phyloP scores from a whole-genome alignment of 2,797 vertebrate species.

The Lycodopsis pacificus region DNA sequence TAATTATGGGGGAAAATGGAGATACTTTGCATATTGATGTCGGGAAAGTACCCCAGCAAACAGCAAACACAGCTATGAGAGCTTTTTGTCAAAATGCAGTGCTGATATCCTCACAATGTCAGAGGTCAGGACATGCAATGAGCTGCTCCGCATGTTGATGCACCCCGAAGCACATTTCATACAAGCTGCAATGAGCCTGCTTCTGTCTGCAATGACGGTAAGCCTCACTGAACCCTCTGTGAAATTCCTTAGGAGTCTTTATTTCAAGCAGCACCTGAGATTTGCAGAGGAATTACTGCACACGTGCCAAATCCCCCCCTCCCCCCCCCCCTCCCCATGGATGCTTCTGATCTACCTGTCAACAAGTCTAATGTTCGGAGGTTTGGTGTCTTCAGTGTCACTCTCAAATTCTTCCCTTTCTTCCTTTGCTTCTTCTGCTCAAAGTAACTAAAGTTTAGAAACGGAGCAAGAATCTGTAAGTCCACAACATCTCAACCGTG shows the following conservation, averaged over 20 bases:
- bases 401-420: not conserved
- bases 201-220: conserved; percentile 3
- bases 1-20: conserved; percentile 30
- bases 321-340: not conserved
- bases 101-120: conserved; percentile 1
- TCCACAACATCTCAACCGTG: not conserved
- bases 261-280: conserved; percentile 7
- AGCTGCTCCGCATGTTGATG: not conserved
- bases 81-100: not conserved
- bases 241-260: conserved; percentile 1
- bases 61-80: conserved; percentile 5
- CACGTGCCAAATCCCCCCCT: not conserved
- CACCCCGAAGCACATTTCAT: not conserved
- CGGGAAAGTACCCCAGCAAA: not conserved
- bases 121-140: not conserved
- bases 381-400: not conserved
- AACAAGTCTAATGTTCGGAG: not conserved
- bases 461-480: not conserved
- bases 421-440: not conserved
- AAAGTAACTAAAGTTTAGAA: not conserved
- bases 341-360: not conserved
- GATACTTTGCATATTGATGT: conserved; percentile 16
- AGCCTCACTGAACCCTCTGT: conserved; percentile 9
- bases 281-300: conserved; percentile 8
- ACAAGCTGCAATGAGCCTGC: not conserved